Base-by-base conservation (phyloP, 2,113 vertebrate genomes). In the Corvus moneduloides region DNA sequence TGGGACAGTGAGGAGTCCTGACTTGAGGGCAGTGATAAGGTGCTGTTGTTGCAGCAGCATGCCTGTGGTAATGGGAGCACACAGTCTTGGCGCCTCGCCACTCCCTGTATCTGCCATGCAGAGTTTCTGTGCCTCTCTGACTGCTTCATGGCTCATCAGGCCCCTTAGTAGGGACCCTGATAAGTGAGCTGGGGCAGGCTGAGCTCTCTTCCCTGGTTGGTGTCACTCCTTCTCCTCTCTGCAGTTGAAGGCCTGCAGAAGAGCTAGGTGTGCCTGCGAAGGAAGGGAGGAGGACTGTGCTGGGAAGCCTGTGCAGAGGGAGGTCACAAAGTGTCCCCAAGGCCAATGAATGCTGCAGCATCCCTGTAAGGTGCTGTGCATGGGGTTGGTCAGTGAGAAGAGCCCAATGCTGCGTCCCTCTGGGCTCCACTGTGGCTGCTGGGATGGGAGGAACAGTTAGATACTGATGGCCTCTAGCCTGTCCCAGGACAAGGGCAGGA, bases 61-160 rank as follows among this genome's bases (percentile, higher is more conserved):
- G 37, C 19, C 52, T 2, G 2, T 1, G 64, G 51, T 74, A 95
- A 62, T 0, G 0, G 59, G 64, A 64, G 44, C 54, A 8, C 0
- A 0, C 41, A 26, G 78, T 37, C 54, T 49, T 18, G 75, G 62
- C 2, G 37, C 73, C 89, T 90, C 1, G 0, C 55, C 0, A 0
- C 81, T 78, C 44, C n/a, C 35, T 75, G 13, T 79, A 24, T 84
- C 81, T 89, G 62, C 9, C 17, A 7, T 30, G 39, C 72, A 39
- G 66, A 30, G 13, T 74, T 61, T 58, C 39, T 80, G n/a, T 3
- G 4, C 37, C 52, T 71, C 73, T 66, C 66, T 1, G 0, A 62
- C 75, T 79, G 43, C 79, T 90, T 67, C 35, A 1, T 27, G 67
- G 76, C 62, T 83, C 52, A 3, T 67, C 19, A 11, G 48, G 44